phyloP scores from a whole-genome alignment of 2,888 invertebrate genomes.

The Leucoma salicis region DNA sequence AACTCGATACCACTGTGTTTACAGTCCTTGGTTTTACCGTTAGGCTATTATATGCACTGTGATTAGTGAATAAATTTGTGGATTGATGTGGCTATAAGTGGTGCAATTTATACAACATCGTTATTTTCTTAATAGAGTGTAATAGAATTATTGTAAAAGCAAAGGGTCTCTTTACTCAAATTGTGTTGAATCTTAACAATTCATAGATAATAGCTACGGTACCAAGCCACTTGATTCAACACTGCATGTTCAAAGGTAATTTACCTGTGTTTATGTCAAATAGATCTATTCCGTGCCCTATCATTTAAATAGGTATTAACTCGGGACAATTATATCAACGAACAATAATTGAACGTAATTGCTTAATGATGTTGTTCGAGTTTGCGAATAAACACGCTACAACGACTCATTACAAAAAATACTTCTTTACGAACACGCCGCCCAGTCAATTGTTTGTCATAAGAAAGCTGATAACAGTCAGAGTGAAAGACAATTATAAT shows the following conservation, averaged over 20 bases:
- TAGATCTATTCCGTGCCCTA: conserved; percentile 47
- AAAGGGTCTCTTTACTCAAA: conserved; percentile 7
- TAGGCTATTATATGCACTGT: no score
- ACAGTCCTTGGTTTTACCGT: no score
- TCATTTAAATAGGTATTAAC: conserved; percentile 42
- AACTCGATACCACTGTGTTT: no score
- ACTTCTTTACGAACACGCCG: conserved; percentile 46
- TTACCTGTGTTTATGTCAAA: conserved; percentile 45
- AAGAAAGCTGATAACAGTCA: conserved; percentile 35
- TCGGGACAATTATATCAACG: conserved; percentile 54
- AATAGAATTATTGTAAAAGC: conserved; percentile 6
- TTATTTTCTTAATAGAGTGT: conserved; percentile 10
- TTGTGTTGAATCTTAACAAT: conserved; percentile 20
- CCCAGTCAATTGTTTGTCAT: conserved; percentile 44
- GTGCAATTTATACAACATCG: no score
- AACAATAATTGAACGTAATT: conserved; percentile 65
- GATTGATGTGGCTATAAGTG: no score
- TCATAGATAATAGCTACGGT: conserved; percentile 22
- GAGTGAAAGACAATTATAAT: conserved; percentile 47
- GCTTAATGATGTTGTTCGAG: conserved; percentile 62
- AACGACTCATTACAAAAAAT: conserved; percentile 50
- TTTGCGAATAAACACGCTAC: conserved; percentile 50
- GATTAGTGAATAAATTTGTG: no score
- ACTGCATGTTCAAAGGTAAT: conserved; percentile 38
- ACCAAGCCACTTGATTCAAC: background rate